Evolutionary conservation across 2,797 vertebrate species (phyloP), one percentile per base, ranked within the genome.

Genomic region (Pantherophis vulpinus): DNA sequence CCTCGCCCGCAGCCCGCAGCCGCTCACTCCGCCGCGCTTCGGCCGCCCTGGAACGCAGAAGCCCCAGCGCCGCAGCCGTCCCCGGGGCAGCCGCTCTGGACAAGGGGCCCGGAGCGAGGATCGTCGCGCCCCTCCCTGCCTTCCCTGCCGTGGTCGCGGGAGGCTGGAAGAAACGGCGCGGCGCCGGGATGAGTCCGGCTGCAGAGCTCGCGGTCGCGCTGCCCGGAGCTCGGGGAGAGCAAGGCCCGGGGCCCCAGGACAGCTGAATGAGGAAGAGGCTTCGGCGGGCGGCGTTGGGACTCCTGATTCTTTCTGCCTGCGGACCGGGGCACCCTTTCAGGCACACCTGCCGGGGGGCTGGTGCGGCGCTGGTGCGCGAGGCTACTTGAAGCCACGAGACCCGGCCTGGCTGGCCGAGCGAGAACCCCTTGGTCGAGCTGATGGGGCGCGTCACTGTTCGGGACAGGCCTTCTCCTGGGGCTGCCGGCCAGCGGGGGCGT

Each of bases 241-340:
- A 2, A 83, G 18, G 37, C 25, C 8, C 18, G 74, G 74, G 18
- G 9, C 37, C 3, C 18, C 20, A 2, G 20, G 47, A 2, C 20
- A 1, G 47, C 74, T 0, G 74, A 12, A 11, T 47, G 4, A 23
- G 0, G 37, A 83, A 83, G 37, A 2, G 0, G 37, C 18, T 74
- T 37, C 14, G 16, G 32, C 70, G 18, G 37, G 32, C 32, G 2
- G 16, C 9, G 14, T 14, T 16, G 0, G 7, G 66, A 2, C 70
- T 74, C 37, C 20, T 1, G 18, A 0, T 2, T 47, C 37, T 83
- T 83, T 12, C 74, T 5, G 74, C 20, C 37, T 42, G 18, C 74
- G 37, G 74, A 5, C 37, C 2, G 37, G 74, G 74, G 1, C 18
- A 23, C 20, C 74, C 47, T 47, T 47, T 10, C 37, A 25, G 37